These are phyloP conservation scores for Alethe castanea DNA, from an alignment of 2,113 vertebrate species.

Conservation along the genomic window DNA sequence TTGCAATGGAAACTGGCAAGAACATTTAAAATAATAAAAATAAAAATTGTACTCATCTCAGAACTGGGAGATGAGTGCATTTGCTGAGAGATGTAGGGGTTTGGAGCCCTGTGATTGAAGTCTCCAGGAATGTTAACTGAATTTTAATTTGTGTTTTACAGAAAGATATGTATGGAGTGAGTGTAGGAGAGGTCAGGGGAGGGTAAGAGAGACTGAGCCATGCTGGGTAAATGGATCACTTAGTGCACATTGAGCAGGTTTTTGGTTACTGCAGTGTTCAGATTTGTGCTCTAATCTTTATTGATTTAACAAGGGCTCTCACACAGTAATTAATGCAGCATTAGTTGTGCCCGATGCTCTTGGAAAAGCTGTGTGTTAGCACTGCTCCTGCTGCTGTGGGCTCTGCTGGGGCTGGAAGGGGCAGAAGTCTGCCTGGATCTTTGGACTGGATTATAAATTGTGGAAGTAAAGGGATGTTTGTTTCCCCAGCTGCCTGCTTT, in stretches of 20 bases:
- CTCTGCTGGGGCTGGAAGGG: background rate
- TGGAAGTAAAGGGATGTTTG: background rate
- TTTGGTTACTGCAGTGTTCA: slow-evolving; percentile 1
- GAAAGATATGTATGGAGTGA: background rate
- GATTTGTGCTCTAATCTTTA: background rate
- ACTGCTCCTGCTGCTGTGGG: background rate
- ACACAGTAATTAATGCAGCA: background rate
- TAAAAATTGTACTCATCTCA: slow-evolving; percentile 54
- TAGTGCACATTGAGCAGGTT: background rate
- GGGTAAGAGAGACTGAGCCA: background rate
- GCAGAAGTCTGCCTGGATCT: background rate
- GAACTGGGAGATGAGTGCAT: slow-evolving; percentile 32
- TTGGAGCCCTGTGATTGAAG: slow-evolving; percentile 28
- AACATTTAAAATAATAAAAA: slow-evolving; percentile 62
- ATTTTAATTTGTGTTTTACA: slow-evolving; percentile 24
- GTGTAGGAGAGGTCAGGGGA: background rate
- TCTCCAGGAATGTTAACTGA: slow-evolving; percentile 35
- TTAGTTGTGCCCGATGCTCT: background rate
- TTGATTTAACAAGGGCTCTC: background rate
- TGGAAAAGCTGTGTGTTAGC: background rate
- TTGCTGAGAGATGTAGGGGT: slow-evolving; percentile 4
- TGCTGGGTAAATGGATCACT: background rate
- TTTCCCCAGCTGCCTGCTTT: background rate
- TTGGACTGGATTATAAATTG: background rate
- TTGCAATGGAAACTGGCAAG: slow-evolving; percentile 68